Evolutionary conservation across 2,113 vertebrate genomes (phyloP).

Genomic region (Salvator merianae): DNA sequence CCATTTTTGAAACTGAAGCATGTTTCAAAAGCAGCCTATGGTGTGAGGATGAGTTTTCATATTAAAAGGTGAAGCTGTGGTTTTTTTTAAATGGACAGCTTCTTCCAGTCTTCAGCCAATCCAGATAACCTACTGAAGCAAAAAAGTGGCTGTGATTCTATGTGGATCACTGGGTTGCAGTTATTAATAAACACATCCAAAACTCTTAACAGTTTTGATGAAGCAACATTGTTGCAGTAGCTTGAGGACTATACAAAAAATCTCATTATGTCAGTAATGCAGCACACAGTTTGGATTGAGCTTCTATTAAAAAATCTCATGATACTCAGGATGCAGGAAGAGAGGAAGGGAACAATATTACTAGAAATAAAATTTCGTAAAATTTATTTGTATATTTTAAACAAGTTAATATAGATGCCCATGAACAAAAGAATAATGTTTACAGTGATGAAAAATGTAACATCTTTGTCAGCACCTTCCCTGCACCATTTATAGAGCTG

Average conservation of each 20-base stretch:
- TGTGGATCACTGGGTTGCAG: neutral
- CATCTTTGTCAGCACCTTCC: conserved; percentile 36
- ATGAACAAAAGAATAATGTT: conserved; percentile 26
- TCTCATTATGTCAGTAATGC: neutral
- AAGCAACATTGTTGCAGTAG: neutral
- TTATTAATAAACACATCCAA: neutral
- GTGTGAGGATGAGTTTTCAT: neutral
- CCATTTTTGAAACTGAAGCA: neutral
- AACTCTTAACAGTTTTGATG: no score
- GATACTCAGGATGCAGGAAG: neutral
- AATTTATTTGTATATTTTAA: conserved; percentile 37
- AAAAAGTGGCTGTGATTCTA: neutral
- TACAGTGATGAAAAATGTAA: conserved; percentile 33
- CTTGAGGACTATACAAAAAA: neutral
- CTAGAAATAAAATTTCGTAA: conserved; percentile 35
- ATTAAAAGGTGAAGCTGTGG: neutral
- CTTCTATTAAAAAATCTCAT: no score
- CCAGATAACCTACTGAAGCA: no score
- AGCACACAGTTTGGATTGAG: neutral
- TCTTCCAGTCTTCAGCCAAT: no score
- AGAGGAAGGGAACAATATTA: conserved; percentile 16
- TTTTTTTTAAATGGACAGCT: no score
- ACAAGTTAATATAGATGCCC: conserved; percentile 37
- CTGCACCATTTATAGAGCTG: conserved; percentile 14
- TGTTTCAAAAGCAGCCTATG: neutral